phyloP scores from a whole-genome alignment of 2,888 invertebrate genomes.

The Eilema caniola region DNA sequence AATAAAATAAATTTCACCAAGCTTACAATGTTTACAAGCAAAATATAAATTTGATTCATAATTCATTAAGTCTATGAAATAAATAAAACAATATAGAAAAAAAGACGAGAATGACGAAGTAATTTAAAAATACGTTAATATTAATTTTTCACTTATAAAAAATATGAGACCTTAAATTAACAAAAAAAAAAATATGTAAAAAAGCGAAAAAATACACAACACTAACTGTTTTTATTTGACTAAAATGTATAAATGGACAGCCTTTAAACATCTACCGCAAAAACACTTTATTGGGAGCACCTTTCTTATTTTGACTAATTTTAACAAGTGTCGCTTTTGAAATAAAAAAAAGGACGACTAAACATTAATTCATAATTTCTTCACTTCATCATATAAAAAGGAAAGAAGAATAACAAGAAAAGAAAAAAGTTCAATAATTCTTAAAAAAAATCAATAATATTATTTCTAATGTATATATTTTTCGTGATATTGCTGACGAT shows the following conservation, averaged over 20 bases:
- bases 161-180: not conserved
- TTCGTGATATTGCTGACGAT: slow-evolving; percentile 6
- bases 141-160: not conserved
- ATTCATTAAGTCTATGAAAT: not conserved
- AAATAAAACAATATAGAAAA: not conserved
- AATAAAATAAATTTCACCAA: slow-evolving; percentile 5
- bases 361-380: slow-evolving; percentile 10
- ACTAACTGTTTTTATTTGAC: slow-evolving; percentile 44
- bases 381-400: slow-evolving; percentile 2
- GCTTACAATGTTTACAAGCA: not conserved
- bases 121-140: not conserved
- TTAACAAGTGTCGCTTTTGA: slow-evolving; percentile 24
- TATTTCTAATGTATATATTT: slow-evolving; percentile 10
- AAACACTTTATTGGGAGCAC: slow-evolving; percentile 22
- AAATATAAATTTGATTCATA: slow-evolving; percentile 3
- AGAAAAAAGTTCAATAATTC: slow-evolving; percentile 2
- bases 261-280: slow-evolving; percentile 22
- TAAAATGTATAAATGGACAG: slow-evolving; percentile 49
- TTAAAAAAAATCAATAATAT: slow-evolving; percentile 8
- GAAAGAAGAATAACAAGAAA: slow-evolving; percentile 8
- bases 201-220: slow-evolving; percentile 35
- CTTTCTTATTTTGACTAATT: slow-evolving; percentile 24
- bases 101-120: not conserved
- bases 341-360: slow-evolving; percentile 21
- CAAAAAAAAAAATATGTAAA: slow-evolving; percentile 17